phyloP scores from a whole-genome alignment of 2,113 vertebrate species.

The Epinephelus fuscoguttatus region DNA sequence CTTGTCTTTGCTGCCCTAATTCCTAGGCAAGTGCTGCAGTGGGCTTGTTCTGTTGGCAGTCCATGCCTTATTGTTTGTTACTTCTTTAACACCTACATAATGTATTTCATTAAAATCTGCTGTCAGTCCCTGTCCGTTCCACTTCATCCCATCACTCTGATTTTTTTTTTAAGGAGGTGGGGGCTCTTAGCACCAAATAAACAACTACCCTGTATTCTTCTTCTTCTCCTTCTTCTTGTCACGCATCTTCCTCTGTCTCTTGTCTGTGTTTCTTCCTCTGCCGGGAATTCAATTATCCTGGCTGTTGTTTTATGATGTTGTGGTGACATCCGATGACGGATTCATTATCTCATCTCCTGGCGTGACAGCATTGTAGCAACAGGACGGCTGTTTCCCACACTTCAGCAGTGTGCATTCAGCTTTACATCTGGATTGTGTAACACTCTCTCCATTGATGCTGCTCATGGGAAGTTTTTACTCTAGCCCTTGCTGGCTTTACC shows the following conservation, averaged over 20 bases:
- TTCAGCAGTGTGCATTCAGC: neutral
- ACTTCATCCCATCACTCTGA: slow-evolving; percentile 62
- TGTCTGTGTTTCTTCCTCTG: slow-evolving; percentile 65
- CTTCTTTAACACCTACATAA: slow-evolving; percentile 82
- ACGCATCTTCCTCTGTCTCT: slow-evolving; percentile 62
- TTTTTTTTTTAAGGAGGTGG: slow-evolving; percentile 8
- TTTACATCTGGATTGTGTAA: slow-evolving; percentile 25
- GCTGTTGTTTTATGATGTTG: slow-evolving; percentile 84
- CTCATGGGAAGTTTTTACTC: neutral
- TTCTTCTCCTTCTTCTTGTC: slow-evolving; percentile 45
- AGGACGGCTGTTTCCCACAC: slow-evolving; percentile 20
- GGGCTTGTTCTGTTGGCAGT: slow-evolving; percentile 52
- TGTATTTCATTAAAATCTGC: slow-evolving; percentile 80
- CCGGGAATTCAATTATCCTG: slow-evolving; percentile 82
- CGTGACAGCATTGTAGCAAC: slow-evolving; percentile 65
- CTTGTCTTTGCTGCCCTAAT: slow-evolving; percentile 58
- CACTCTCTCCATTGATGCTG: neutral
- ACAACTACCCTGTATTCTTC: slow-evolving; percentile 67
- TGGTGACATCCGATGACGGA: slow-evolving; percentile 81
- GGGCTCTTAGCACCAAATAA: slow-evolving; percentile 56
- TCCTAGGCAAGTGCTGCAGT: slow-evolving; percentile 51
- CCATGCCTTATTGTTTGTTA: slow-evolving; percentile 65
- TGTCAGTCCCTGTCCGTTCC: slow-evolving; percentile 75
- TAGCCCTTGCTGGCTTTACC: neutral
- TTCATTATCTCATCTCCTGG: slow-evolving; percentile 85